These are phyloP conservation scores for Aspidoscelis tigris DNA, from an alignment of 2,113 vertebrate species.

Conservation along the genomic window DNA sequence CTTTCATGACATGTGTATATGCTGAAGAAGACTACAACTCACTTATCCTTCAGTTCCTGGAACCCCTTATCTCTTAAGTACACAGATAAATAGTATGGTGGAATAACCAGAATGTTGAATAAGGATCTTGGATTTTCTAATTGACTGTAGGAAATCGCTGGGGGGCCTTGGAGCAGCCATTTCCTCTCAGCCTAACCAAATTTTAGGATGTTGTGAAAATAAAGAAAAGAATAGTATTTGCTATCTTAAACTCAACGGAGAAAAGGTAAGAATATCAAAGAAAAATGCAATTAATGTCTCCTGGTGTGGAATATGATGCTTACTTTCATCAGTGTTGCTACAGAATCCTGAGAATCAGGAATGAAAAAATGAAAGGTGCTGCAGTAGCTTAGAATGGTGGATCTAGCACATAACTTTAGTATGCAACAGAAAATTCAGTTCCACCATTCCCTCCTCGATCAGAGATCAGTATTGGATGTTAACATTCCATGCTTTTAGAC, in stretches of 20 bases:
- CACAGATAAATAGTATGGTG: too few relatives aligned
- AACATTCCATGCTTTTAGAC: background rate
- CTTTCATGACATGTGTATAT: slow-evolving; percentile 51
- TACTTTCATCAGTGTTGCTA: slow-evolving; percentile 6
- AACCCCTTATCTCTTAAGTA: slow-evolving; percentile 43
- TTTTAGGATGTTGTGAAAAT: too few relatives aligned
- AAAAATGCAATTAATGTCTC: slow-evolving; percentile 13
- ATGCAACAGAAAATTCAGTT: background rate
- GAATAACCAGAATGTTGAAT: too few relatives aligned
- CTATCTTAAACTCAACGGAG: too few relatives aligned
- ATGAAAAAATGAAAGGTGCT: background rate
- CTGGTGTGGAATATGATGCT: slow-evolving; percentile 20
- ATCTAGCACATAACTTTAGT: background rate
- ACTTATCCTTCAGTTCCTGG: slow-evolving; percentile 42
- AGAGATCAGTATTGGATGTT: background rate
- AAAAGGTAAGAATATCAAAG: too few relatives aligned
- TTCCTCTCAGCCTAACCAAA: too few relatives aligned
- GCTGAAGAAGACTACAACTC: slow-evolving; percentile 30
- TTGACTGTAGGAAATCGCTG: too few relatives aligned
- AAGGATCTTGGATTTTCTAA: too few relatives aligned
- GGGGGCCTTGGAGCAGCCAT: too few relatives aligned
- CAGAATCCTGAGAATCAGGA: background rate
- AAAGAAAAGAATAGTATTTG: too few relatives aligned
- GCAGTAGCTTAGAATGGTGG: background rate
- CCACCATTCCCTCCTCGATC: background rate